Evolutionary conservation across 2,797 vertebrate genomes (phyloP), one percentile per base, ranked within the genome.

Genomic region (Babyrousa celebensis): DNA sequence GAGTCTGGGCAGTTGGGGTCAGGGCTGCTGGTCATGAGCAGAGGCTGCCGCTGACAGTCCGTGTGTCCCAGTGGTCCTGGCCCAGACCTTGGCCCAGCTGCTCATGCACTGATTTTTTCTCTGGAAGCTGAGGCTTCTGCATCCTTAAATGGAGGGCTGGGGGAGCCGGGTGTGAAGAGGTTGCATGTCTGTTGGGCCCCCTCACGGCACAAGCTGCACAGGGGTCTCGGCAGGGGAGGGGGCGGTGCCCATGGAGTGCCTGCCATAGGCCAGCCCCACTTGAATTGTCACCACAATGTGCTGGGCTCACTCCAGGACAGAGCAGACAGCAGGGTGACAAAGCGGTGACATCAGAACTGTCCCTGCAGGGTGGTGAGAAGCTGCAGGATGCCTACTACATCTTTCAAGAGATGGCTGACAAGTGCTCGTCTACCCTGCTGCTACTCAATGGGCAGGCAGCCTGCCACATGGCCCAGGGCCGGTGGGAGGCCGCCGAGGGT

Each of bases 361-460:
- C 14, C 92, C 96, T 6, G 3, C 98, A 99, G 99, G 99, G 99
- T 0, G 99, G 99, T 5, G 99, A 99, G 97, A 99, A 99, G 98
- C 97, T 99, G 70, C 99, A 99, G 96, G 99, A 99, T 0, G 99
- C 99, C 12, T 99, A 99, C 97, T 99, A 99, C 99, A 99, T 99
- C 98, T 99, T 99, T 98, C 99, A 99, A 95, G 99, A 99, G 98
- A 99, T 99, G 99, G 99, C 99, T 0, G 99, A 99, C 97, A 99
- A 99, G 89, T 99, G 99, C 97, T 99, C 99, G 0, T 93, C 99
- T 48, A 99, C 99, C 0, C 98, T 99, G 90, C 98, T 99, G 79
- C 99, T 99, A 20, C 99, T 99, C 10, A 99, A 99, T 0, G 99
- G 99, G 0, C 99, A 99, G 95, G 99, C 99, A 0, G 99, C 99